These are phyloP conservation scores for Eulemur rubriventer DNA, from an alignment of 2,797 vertebrate genomes.

Conservation along the genomic window DNA sequence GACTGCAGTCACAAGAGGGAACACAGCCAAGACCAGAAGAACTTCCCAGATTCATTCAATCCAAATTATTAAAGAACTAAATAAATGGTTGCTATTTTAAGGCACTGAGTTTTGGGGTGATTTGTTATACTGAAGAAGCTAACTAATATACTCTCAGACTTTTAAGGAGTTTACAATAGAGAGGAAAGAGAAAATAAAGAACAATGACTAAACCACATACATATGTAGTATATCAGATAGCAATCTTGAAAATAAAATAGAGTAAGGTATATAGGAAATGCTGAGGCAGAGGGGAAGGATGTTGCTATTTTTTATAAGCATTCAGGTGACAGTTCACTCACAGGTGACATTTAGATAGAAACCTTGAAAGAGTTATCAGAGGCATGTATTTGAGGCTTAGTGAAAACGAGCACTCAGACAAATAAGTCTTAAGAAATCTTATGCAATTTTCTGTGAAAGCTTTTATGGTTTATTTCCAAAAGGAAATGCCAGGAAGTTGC, in stretches of 20 bases:
- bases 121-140: conserved; percentile 13
- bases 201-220: not conserved
- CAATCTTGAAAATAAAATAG: not conserved
- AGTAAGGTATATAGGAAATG: not conserved
- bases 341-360: not conserved
- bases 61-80: not conserved
- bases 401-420: not conserved
- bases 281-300: not conserved
- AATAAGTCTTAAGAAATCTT: not conserved
- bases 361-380: not conserved
- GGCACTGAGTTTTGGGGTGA: not conserved
- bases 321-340: not conserved
- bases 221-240: not conserved
- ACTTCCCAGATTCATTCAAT: not conserved
- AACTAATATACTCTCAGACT: not conserved
- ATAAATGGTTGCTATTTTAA: conserved; percentile 12
- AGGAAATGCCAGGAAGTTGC: not conserved
- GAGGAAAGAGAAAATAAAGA: not conserved
- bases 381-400: not conserved
- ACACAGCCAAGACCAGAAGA: not conserved
- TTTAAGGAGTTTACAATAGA: not conserved
- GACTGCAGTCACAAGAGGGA: not conserved
- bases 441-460: not conserved
- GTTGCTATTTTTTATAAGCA: not conserved
- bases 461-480: not conserved